phyloP scores from a whole-genome alignment of 1,140 invertebrate genomes.

The Whitmania pigra region DNA sequence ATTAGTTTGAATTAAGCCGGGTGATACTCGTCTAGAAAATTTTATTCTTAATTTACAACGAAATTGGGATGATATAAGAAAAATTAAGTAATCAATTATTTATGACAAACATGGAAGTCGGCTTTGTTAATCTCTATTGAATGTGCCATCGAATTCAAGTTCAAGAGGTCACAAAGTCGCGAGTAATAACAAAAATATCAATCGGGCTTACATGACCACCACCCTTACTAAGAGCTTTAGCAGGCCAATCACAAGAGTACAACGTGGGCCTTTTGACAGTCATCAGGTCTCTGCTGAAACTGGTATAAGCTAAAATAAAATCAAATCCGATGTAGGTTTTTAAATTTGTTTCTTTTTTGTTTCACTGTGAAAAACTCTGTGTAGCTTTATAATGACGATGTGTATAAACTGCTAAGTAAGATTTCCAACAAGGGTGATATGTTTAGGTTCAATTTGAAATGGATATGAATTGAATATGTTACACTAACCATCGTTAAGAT shows the following conservation, averaged over 20 bases:
- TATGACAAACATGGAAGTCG: too few relatives aligned
- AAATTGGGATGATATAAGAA: too few relatives aligned
- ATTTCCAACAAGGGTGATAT: neutral
- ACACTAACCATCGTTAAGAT: slow-evolving; percentile 9
- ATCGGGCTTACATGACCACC: neutral
- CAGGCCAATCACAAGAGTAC: slow-evolving; percentile 91
- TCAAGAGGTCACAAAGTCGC: too few relatives aligned
- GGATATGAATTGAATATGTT: neutral
- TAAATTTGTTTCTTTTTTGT: neutral
- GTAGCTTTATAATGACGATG: neutral
- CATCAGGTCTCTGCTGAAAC: slow-evolving; percentile 71
- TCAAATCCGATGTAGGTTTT: neutral
- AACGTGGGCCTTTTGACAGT: slow-evolving; percentile 72
- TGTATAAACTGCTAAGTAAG: neutral
- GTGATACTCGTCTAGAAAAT: too few relatives aligned
- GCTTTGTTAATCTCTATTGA: too few relatives aligned
- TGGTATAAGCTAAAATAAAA: slow-evolving; percentile 56
- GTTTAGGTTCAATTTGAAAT: too few relatives aligned
- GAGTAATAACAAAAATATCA: too few relatives aligned
- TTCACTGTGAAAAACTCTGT: neutral
- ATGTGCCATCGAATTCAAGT: too few relatives aligned
- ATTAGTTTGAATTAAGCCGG: too few relatives aligned
- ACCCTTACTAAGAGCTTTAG: slow-evolving; percentile 75
- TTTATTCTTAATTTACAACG: too few relatives aligned
- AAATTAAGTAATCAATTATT: too few relatives aligned